Evolutionary conservation across 2,888 invertebrate genomes (phyloP), one percentile per base, ranked within the genome.

Genomic region (Eupeodes luniger): DNA sequence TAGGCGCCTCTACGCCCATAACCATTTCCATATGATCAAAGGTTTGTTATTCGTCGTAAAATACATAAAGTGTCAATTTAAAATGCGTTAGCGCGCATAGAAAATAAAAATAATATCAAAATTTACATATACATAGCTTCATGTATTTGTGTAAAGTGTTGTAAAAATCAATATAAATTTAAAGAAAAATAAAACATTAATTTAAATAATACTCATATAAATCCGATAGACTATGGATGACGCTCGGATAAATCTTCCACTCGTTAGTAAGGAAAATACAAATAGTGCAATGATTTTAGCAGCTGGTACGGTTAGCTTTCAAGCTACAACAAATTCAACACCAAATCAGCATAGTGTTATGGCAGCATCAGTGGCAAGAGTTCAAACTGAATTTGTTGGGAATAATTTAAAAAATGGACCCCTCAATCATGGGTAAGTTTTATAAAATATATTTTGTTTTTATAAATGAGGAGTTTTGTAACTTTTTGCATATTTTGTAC

Each of bases 361-460:
- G 85, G 85, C 88, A 10, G 44, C 85, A 7, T 64, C 88, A 2
- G 81, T 67, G 44, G 79, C 87, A 12, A 90, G 81, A 87, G 82
- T 86, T 10, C 90, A 90, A 47, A 90, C 90, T 40, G 91, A 91
- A 79, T 91, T 92, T 74, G 90, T 92, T 77, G 91, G 91, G 70
- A 92, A 91, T 86, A 90, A 91, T 86, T 85, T 91, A 16, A 92
- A 91, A 81, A 92, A 92, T 89, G 91, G 91, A 40, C 82, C 90
- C 4, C 72, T 91, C 16, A 91, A 89, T 90, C 90, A 91, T 85
- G 91, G 91, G 92, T 91, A 75, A 90, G 90, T 92, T 64, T 40
- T 62, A 16, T n/a, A 51, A 70, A 14, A 12, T 4, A n/a, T 0
- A 14, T 47, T 47, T 5, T 34, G 11, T 51, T 34, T 53, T 12